These are phyloP conservation scores for Herpetotheres cachinnans DNA, from an alignment of 2,113 vertebrate species.

Conservation along the genomic window DNA sequence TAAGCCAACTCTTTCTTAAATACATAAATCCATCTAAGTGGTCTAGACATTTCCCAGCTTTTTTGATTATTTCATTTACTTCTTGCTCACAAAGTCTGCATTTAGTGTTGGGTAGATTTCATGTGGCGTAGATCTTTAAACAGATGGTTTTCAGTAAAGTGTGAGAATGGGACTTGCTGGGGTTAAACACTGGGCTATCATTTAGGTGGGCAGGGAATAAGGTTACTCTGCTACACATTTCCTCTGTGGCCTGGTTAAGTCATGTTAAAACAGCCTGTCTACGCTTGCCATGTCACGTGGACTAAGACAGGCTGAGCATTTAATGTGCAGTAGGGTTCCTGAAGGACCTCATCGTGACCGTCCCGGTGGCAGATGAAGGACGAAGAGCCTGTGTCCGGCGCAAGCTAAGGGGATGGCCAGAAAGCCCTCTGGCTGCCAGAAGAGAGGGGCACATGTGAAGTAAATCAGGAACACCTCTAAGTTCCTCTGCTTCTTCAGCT, in stretches of 20 bases:
- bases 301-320: neutral
- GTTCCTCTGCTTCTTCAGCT: neutral
- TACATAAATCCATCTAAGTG: neutral
- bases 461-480: neutral
- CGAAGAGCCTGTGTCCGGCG: neutral
- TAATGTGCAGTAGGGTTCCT: neutral
- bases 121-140: neutral
- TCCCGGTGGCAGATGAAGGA: neutral
- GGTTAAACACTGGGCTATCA: neutral
- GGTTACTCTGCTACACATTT: neutral
- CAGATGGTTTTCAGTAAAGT: neutral
- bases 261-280: neutral
- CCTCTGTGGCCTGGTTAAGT: neutral
- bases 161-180: neutral
- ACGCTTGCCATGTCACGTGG: neutral
- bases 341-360: neutral
- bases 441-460: neutral
- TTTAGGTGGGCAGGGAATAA: neutral
- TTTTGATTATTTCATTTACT: neutral
- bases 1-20: neutral
- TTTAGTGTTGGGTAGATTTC: neutral
- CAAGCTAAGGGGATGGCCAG: fast-evolving
- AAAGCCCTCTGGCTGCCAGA: neutral
- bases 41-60: neutral
- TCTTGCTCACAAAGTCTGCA: neutral